phyloP scores from a whole-genome alignment of 1,140 invertebrate genomes.

The Drosophila littoralis region DNA sequence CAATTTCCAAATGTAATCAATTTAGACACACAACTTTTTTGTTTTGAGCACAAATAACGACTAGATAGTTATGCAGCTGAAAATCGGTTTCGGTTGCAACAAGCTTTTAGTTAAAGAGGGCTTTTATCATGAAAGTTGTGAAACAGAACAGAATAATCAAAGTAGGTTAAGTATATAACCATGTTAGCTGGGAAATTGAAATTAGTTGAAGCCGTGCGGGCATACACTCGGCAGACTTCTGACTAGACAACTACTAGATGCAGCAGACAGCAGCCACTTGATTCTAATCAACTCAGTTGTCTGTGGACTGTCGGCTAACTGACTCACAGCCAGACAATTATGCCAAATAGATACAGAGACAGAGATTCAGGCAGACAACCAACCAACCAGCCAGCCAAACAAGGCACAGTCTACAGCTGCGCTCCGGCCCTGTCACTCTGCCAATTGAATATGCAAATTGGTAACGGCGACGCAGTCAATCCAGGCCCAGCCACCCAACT shows the following conservation, averaged over 20 bases:
- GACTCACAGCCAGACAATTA: constrained; percentile 39
- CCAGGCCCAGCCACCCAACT: constrained; percentile 14
- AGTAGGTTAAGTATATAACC: constrained; percentile 3
- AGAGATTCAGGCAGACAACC: not conserved
- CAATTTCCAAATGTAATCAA: too few relatives aligned
- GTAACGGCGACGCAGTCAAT: constrained; percentile 42
- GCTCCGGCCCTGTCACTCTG: constrained; percentile 40
- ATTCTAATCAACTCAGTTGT: constrained; percentile 56
- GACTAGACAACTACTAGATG: constrained; percentile 3
- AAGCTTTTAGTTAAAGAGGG: not conserved
- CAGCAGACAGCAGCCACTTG: constrained; percentile 38
- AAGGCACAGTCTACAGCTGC: constrained; percentile 21
- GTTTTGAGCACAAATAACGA: not conserved
- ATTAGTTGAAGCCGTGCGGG: constrained; percentile 31
- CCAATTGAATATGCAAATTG: constrained; percentile 65
- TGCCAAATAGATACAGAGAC: constrained; percentile 27
- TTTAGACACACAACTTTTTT: too few relatives aligned
- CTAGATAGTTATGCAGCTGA: not conserved
- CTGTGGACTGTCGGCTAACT: constrained; percentile 42
- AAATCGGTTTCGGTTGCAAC: not conserved
- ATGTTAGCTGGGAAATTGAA: constrained; percentile 36
- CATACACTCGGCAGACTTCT: constrained; percentile 3
- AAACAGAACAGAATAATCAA: not conserved
- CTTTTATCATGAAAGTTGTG: not conserved
- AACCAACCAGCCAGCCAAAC: not conserved